Evolutionary conservation across 2,797 vertebrate genomes (phyloP).

Genomic region (Parauchenoglanis ngamensis): DNA sequence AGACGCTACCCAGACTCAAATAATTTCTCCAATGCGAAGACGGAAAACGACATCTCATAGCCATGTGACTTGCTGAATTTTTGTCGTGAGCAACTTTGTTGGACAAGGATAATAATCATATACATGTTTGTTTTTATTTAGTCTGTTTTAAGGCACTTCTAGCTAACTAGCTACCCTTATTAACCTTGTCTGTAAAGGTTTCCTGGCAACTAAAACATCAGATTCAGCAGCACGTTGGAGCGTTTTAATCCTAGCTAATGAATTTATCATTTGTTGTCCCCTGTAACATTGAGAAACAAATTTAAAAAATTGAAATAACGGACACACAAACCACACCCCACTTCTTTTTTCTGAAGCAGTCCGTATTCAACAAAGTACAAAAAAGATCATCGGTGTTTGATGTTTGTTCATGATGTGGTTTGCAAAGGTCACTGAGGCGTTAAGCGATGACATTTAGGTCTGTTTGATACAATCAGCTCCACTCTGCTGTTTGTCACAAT

Average conservation of each 20-base stretch:
- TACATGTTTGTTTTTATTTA: neutral
- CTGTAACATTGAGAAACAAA: neutral
- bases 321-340: neutral
- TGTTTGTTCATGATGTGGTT: conserved; percentile 7
- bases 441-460: conserved; percentile 21
- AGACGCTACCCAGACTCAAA: neutral
- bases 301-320: neutral
- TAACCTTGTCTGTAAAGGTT: neutral
- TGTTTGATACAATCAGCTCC: conserved; percentile 6
- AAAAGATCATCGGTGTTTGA: conserved; percentile 11
- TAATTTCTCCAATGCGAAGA: neutral
- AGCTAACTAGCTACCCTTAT: neutral
- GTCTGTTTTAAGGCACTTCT: neutral
- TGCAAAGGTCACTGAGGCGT: neutral
- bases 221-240: neutral
- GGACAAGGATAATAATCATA: neutral
- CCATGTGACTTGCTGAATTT: neutral
- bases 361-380: neutral
- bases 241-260: neutral
- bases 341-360: neutral
- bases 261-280: neutral
- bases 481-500: neutral
- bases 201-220: neutral
- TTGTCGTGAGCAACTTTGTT: neutral
- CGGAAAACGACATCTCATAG: neutral